These are phyloP conservation scores for Rachycentron canadum DNA, from an alignment of 2,797 vertebrate genomes.

Conservation along the genomic window DNA sequence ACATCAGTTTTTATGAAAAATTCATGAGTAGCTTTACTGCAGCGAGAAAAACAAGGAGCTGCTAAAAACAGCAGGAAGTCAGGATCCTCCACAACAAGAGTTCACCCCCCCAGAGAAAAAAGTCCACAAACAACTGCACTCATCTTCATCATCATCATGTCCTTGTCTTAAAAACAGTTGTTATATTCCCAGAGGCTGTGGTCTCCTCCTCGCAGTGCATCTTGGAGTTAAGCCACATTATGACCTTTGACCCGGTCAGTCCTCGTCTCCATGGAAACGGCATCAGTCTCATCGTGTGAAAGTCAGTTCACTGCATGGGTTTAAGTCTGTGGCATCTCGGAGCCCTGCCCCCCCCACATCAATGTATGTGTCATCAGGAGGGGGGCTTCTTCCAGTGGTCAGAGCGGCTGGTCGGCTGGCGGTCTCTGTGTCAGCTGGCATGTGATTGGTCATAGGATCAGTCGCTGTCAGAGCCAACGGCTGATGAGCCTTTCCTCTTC, in stretches of 20 bases:
- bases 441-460: constrained; percentile 55
- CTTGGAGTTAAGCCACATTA: constrained; percentile 43
- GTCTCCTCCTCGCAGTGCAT: constrained; percentile 55
- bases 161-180: constrained; percentile 63
- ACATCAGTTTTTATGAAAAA: constrained; percentile 49
- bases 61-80: constrained; percentile 74
- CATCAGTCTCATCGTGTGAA: constrained; percentile 48
- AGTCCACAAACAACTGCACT: constrained; percentile 9
- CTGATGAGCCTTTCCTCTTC: constrained; percentile 94
- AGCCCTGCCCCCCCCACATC: constrained; percentile 33
- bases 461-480: constrained; percentile 96
- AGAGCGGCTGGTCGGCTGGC: constrained; percentile 60
- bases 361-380: constrained; percentile 40
- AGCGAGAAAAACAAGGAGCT: constrained; percentile 63
- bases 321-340: constrained; percentile 33
- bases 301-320: constrained; percentile 44
- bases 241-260: constrained; percentile 42
- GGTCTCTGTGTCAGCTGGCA: constrained; percentile 58
- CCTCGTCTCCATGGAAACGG: constrained; percentile 63
- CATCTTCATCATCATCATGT: constrained; percentile 27
- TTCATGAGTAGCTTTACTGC: constrained; percentile 63
- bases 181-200: constrained; percentile 36
- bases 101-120: constrained; percentile 23
- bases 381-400: constrained; percentile 62
- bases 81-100: constrained; percentile 62